A percentile compares a stretch with the other conserved stretches of the same genome.
These are phyloP conservation scores for Bugulina stolonifera DNA, from an alignment of 2,888 invertebrate genomes.

Conservation along the genomic window DNA sequence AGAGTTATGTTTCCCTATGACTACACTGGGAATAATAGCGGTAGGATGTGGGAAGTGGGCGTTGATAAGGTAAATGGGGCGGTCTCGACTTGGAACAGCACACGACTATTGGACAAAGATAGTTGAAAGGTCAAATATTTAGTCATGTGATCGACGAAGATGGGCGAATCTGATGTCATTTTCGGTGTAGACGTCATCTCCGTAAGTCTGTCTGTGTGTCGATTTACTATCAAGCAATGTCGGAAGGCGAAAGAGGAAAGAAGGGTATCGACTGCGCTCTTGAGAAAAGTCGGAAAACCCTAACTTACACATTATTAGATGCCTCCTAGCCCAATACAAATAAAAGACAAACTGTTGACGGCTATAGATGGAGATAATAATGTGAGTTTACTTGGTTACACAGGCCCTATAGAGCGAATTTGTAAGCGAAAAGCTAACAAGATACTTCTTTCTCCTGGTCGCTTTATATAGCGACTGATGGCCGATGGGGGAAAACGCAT, in stretches of 20 bases:
- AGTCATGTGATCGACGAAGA: not conserved
- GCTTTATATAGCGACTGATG: too few relatives aligned
- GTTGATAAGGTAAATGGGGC: not conserved
- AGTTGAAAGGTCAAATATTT: not conserved
- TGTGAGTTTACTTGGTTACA: conserved; percentile 71
- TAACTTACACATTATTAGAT: conserved; percentile 55
- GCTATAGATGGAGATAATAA: conserved; percentile 94
- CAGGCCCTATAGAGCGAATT: too few relatives aligned
- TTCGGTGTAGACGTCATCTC: conserved; percentile 10
- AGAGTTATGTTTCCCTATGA: too few relatives aligned
- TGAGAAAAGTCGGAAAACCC: conserved; percentile 55
- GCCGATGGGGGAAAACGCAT: too few relatives aligned
- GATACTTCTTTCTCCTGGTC: too few relatives aligned
- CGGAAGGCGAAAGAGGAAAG: not conserved
- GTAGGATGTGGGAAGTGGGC: not conserved
- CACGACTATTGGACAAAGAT: not conserved
- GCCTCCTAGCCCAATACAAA: conserved; percentile 63
- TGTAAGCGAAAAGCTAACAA: too few relatives aligned
- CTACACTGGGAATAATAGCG: too few relatives aligned
- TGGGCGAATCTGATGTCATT: conserved; percentile 9
- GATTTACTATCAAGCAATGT: conserved; percentile 1
- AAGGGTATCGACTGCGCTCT: conserved; percentile 33
- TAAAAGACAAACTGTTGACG: conserved; percentile 91
- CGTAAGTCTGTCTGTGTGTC: conserved; percentile 22
- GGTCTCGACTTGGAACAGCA: not conserved